Percentiles rank a stretch among this genome's conserved stretches.
These are phyloP conservation scores for Perca fluviatilis DNA, from an alignment of 2,113 vertebrate genomes.

Conservation along the genomic window DNA sequence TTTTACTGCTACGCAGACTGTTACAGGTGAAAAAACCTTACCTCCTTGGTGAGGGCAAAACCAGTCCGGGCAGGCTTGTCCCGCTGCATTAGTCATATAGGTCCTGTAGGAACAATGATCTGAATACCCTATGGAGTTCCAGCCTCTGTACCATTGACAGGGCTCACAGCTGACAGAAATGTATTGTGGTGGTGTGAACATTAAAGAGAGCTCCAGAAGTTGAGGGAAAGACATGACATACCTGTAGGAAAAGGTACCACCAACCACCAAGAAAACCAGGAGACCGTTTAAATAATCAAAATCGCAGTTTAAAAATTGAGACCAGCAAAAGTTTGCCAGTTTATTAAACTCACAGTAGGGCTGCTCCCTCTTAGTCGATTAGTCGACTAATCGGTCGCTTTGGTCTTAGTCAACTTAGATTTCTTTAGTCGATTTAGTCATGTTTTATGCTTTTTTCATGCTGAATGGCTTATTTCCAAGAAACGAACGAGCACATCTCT, in stretches of 20 bases:
- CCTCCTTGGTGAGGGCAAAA: neutral
- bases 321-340: neutral
- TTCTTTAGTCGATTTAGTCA: too few species aligned
- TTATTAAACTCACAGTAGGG: neutral
- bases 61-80: neutral
- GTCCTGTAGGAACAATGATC: conserved; percentile 53
- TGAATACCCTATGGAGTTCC: conserved; percentile 48
- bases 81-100: conserved; percentile 34
- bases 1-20: neutral
- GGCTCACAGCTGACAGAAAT: conserved; percentile 30
- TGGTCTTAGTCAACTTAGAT: too few species aligned
- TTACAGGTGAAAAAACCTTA: neutral
- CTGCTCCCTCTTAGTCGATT: too few species aligned
- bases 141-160: conserved; percentile 44
- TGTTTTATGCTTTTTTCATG: too few species aligned
- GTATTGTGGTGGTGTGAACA: conserved; percentile 25
- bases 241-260: conserved; percentile 10
- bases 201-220: conserved; percentile 45
- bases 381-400: too few species aligned
- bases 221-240: neutral
- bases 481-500: too few species aligned
- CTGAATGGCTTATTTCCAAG: too few species aligned
- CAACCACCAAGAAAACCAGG: neutral
- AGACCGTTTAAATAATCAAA: neutral
- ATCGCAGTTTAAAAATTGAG: neutral